Evolutionary conservation across 2,113 vertebrate species (phyloP).

Genomic region (Elachura formosa): DNA sequence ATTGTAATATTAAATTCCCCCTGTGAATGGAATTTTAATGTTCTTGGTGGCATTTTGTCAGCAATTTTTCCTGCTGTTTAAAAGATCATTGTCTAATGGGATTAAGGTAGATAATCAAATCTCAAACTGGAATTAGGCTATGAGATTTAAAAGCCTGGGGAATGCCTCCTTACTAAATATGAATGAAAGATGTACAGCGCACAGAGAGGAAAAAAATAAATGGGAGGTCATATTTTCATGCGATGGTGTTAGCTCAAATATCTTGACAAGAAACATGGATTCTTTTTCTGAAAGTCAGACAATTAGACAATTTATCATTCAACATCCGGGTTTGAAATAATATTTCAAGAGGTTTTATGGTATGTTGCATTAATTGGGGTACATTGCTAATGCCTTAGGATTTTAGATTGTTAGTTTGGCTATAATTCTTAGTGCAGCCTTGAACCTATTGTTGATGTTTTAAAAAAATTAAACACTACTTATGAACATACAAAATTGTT

Average conservation of each 20-base stretch:
- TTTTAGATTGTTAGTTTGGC: background rate
- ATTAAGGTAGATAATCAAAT: conserved; percentile 77
- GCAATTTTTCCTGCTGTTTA: conserved; percentile 71
- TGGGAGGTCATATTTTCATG: background rate
- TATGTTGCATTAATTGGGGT: background rate
- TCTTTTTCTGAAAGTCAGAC: background rate
- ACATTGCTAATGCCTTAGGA: accelerated
- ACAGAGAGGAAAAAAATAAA: background rate
- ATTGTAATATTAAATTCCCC: conserved; percentile 61
- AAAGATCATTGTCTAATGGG: conserved; percentile 73
- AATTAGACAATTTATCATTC: background rate
- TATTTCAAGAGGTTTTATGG: background rate
- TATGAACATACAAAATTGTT: background rate
- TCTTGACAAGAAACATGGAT: background rate
- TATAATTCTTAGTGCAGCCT: background rate
- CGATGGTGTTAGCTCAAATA: background rate
- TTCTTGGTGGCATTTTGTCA: conserved; percentile 65
- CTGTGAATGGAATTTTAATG: conserved; percentile 48
- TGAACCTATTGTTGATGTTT: background rate
- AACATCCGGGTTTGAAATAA: background rate
- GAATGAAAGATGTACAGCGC: conserved; percentile 43
- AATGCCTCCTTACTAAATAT: conserved; percentile 52
- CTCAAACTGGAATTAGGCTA: conserved; percentile 56
- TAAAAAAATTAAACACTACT: background rate
- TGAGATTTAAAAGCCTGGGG: conserved; percentile 34